These are phyloP conservation scores for Anoplophora glabripennis DNA, from an alignment of 1,140 invertebrate species.

Conservation along the genomic window DNA sequence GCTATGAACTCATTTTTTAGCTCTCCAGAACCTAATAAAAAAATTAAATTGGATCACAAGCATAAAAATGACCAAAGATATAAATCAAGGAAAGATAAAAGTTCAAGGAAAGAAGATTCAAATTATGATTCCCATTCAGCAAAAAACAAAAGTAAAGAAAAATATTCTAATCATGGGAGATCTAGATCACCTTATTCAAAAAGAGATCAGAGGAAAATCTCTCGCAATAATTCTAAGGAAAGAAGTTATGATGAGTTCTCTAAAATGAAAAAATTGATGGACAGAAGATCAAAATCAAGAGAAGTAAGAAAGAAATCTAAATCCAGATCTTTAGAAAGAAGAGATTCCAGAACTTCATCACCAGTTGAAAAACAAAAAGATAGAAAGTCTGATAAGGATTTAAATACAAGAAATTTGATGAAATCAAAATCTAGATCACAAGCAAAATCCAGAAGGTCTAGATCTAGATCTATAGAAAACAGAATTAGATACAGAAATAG, in stretches of 20 bases:
- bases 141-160: conserved; percentile 2
- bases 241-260: conserved; percentile 13
- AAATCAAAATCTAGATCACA: neutral
- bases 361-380: conserved; percentile 1
- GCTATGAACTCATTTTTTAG: conserved; percentile 22
- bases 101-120: neutral
- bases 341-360: neutral
- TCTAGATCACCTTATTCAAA: neutral
- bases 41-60: conserved; percentile 19
- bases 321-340: conserved; percentile 1
- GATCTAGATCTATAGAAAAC: conserved; percentile 4
- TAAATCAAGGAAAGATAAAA: conserved; percentile 12
- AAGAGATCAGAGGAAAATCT: conserved; percentile 13
- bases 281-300: conserved; percentile 16
- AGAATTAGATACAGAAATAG: neutral
- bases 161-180: conserved; percentile 5
- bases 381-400: conserved; percentile 1
- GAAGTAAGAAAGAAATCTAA: conserved; percentile 7
- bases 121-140: conserved; percentile 25
- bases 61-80: conserved; percentile 7
- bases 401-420: neutral
- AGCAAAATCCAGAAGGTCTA: conserved; percentile 11
- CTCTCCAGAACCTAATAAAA: conserved; percentile 32
- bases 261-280: conserved; percentile 17
- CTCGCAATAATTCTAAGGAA: conserved; percentile 17